Conservation (phyloP, 1,140 invertebrate genomes). For the Macrobrachium rosenbergii region DNA sequence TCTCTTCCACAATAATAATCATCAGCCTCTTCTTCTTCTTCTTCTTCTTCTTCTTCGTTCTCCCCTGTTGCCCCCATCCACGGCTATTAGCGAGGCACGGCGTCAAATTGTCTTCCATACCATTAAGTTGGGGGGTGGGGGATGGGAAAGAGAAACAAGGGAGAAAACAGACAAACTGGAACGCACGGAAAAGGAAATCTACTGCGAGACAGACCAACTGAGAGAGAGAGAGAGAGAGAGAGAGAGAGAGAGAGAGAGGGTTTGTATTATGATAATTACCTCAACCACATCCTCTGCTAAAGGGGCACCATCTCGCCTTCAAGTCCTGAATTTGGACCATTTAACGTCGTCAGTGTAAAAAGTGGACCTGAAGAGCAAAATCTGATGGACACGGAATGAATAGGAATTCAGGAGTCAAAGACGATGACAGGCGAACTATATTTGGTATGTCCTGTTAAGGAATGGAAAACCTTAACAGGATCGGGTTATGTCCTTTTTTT, state of each 20-base stretch:
- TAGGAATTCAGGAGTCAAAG: no score
- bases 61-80: not conserved
- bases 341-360: no score
- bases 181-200: constrained; percentile 13
- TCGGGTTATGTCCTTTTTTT: no score
- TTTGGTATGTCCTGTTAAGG: no score
- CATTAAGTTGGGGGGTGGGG: constrained; percentile 3
- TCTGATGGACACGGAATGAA: no score
- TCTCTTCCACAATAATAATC: not conserved
- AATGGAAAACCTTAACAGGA: no score
- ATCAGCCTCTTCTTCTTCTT: not conserved
- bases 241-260: constrained; percentile 5
- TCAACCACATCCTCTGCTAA: no score
- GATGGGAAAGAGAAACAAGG: constrained; percentile 18
- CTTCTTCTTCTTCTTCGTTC: not conserved
- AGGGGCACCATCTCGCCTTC: no score
- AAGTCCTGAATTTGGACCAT: no score
- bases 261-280: no score
- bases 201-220: not conserved
- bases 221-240: constrained; percentile 20
- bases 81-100: not conserved
- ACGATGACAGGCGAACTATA: no score
- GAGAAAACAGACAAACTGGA: constrained; percentile 5
- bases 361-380: no score
- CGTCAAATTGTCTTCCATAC: constrained; percentile 27